phyloP scores from a whole-genome alignment of 2,888 invertebrate species.

The Synanthedon vespiformis region DNA sequence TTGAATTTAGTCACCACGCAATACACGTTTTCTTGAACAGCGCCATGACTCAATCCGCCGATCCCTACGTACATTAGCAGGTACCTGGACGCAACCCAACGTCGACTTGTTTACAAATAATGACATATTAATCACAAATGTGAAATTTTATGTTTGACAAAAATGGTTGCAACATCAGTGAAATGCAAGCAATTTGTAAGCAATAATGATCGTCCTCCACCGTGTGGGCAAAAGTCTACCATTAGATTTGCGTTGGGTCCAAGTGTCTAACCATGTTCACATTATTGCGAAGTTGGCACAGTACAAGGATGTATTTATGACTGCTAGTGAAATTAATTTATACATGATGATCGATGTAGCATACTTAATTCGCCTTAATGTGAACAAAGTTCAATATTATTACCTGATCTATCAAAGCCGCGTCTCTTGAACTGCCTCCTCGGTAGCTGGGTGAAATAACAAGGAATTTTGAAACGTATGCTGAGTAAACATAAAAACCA shows the following conservation, averaged over 20 bases:
- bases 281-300: no score
- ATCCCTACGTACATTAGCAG: conserved; percentile 42
- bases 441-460: conserved; percentile 71
- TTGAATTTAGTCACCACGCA: conserved; percentile 1
- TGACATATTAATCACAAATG: neutral
- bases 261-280: conserved; percentile 22
- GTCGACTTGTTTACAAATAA: conserved; percentile 10
- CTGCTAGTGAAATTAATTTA: conserved; percentile 1
- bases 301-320: no score
- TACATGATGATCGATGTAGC: neutral
- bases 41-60: conserved; percentile 36
- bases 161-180: no score
- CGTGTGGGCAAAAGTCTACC: neutral
- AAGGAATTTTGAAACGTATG: conserved; percentile 66
- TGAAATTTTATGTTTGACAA: no score
- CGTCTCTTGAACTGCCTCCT: conserved; percentile 71
- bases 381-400: conserved; percentile 17
- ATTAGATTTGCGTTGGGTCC: conserved; percentile 45
- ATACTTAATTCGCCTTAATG: neutral
- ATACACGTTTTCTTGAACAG: conserved; percentile 17
- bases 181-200: no score
- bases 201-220: neutral
- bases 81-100: conserved; percentile 65
- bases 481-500: conserved; percentile 61
- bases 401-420: conserved; percentile 72